These are phyloP conservation scores for Limnephilus lunatus DNA, from an alignment of 2,888 invertebrate species.

Conservation along the genomic window DNA sequence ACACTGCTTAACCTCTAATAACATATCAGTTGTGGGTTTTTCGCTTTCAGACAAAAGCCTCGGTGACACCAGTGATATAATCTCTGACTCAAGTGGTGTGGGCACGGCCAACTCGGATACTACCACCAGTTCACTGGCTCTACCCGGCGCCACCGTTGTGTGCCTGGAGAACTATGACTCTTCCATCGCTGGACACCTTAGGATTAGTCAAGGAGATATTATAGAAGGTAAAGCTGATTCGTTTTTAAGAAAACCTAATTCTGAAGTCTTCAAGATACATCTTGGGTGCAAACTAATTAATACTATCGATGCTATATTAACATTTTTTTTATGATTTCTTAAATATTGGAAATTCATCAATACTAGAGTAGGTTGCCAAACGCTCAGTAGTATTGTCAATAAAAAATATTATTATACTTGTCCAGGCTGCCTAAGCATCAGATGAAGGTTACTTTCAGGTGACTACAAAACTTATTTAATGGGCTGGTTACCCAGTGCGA, in stretches of 20 bases:
- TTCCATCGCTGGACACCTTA: slow-evolving; percentile 85
- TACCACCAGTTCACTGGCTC: slow-evolving; percentile 85
- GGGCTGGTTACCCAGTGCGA: no score
- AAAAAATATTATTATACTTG: no score
- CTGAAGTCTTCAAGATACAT: neutral
- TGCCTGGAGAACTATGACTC: slow-evolving; percentile 90
- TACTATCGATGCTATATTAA: neutral
- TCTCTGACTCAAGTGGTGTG: slow-evolving; percentile 94
- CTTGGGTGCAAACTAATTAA: neutral
- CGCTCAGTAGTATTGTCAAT: neutral
- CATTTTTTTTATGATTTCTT: no score
- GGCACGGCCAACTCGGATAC: slow-evolving; percentile 93
- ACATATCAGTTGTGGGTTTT: slow-evolving; percentile 65
- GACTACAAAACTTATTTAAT: neutral
- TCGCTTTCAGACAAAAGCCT: slow-evolving; percentile 89
- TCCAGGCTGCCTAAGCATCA: neutral
- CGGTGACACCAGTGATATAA: slow-evolving; percentile 93
- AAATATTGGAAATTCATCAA: no score
- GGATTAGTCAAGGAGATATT: slow-evolving; percentile 92
- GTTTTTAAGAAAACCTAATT: neutral
- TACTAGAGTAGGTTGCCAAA: neutral
- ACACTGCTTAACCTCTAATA: slow-evolving; percentile 61
- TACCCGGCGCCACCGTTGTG: slow-evolving; percentile 90
- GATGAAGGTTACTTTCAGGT: neutral
- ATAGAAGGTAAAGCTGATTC: slow-evolving; percentile 86